Percentiles rank a stretch among this genome's conserved stretches.
Conservation (phyloP, 2,888 invertebrate genomes). For the Parthenolecanium corni region DNA sequence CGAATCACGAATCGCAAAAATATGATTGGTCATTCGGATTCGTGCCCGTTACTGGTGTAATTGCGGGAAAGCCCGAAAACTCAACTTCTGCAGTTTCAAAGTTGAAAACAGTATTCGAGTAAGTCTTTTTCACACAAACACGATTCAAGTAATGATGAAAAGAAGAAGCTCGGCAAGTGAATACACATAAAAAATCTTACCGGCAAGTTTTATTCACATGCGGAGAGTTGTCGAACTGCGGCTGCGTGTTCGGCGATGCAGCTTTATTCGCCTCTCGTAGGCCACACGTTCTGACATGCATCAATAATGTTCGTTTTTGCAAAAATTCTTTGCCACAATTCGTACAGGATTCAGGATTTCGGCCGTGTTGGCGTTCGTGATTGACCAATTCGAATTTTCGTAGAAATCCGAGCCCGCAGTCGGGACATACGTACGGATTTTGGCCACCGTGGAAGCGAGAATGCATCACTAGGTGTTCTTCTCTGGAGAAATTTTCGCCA, state of each 20-base stretch:
- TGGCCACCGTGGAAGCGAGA: slow-evolving; percentile 79
- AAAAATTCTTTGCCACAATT: slow-evolving; percentile 75
- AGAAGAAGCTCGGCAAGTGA: not conserved
- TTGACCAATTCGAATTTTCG: slow-evolving; percentile 76
- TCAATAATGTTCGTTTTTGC: slow-evolving; percentile 66
- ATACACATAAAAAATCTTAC: slow-evolving; percentile 28
- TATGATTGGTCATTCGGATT: too few relatives aligned
- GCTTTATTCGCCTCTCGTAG: slow-evolving; percentile 27
- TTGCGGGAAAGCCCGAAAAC: too few relatives aligned
- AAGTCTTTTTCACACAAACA: too few relatives aligned
- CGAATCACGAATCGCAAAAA: too few relatives aligned
- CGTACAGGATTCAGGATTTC: slow-evolving; percentile 68
- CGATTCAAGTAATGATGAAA: too few relatives aligned
- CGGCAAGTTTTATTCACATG: slow-evolving; percentile 33
- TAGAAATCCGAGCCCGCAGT: slow-evolving; percentile 75
- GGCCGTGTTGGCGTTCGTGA: slow-evolving; percentile 68
- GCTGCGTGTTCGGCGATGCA: slow-evolving; percentile 30
- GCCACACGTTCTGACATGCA: slow-evolving; percentile 44
- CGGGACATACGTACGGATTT: slow-evolving; percentile 85
- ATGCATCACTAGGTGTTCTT: slow-evolving; percentile 63
- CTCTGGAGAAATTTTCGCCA: slow-evolving; percentile 80
- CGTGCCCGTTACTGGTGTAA: too few relatives aligned
- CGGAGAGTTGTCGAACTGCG: slow-evolving; percentile 2
- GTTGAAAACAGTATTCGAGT: too few relatives aligned
- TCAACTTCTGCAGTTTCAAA: too few relatives aligned